phyloP scores from a whole-genome alignment of 2,113 vertebrate species.

The Lathamus discolor region DNA sequence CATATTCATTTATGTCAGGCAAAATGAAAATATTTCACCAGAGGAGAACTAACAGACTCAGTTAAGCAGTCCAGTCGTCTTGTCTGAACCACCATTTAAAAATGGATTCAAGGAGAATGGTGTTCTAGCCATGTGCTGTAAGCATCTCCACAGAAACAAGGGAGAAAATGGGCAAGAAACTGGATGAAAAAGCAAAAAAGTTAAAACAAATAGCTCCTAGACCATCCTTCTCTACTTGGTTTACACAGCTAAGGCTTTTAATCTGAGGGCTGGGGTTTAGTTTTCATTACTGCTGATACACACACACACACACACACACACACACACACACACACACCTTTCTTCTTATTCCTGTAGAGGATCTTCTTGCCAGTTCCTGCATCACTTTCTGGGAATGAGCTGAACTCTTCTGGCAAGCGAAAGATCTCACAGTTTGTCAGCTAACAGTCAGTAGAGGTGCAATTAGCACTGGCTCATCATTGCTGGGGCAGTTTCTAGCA shows the following conservation, averaged over 20 bases:
- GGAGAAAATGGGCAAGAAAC: not conserved
- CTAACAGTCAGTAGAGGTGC: not conserved
- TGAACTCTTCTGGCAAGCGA: not conserved
- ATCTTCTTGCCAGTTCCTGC: not conserved
- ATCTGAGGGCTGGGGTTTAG: not conserved
- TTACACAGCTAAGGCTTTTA: not conserved
- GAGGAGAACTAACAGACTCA: not conserved
- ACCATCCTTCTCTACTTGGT: not conserved
- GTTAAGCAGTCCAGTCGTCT: not conserved
- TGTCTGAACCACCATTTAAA: not conserved
- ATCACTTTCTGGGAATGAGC: constrained; percentile 2
- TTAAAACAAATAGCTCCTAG: not conserved
- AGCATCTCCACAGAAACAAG: not conserved
- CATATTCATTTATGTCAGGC: not conserved
- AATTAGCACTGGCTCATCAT: not conserved
- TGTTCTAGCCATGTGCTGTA: not conserved
- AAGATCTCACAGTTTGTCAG: not conserved
- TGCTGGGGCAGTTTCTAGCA: not conserved
- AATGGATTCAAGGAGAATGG: not conserved
- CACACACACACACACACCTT: not conserved
- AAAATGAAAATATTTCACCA: not conserved
- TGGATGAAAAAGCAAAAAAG: not conserved
- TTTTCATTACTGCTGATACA: not conserved
- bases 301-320: no score
- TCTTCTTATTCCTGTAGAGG: not conserved